phyloP scores from a whole-genome alignment of 2,888 invertebrate species.

The Cepaea hortensis region DNA sequence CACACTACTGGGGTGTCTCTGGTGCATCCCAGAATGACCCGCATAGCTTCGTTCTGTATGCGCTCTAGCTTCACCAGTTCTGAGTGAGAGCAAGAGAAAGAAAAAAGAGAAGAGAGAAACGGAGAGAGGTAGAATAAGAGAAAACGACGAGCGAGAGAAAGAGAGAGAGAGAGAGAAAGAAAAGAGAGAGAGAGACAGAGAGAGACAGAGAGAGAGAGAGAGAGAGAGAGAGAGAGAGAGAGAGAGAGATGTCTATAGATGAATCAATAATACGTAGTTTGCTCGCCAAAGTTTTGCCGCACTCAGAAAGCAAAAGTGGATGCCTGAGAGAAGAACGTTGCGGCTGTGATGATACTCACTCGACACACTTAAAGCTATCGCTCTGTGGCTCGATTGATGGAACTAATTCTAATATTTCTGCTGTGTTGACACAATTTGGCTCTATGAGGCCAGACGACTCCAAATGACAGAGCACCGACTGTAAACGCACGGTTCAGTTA shows the following conservation, averaged over 20 bases:
- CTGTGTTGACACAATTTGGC: not conserved
- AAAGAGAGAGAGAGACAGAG: not conserved
- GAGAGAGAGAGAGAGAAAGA: not conserved
- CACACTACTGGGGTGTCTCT: too few relatives aligned
- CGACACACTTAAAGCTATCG: not conserved
- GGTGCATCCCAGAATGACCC: too few relatives aligned
- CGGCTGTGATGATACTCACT: not conserved
- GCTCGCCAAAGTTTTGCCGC: not conserved
- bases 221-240: not conserved
- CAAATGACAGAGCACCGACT: too few relatives aligned
- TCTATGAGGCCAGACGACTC: not conserved
- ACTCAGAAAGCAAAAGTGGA: too few relatives aligned
- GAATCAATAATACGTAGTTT: not conserved
- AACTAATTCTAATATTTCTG: not conserved
- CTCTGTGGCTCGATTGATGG: not conserved
- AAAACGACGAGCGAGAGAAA: not conserved
- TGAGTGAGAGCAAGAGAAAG: not conserved
- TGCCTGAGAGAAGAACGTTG: too few relatives aligned
- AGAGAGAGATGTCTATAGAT: not conserved
- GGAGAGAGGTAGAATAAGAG: too few relatives aligned
- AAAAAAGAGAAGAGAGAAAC: not conserved
- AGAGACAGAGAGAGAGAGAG: not conserved
- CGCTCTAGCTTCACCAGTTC: too few relatives aligned
- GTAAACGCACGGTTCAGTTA: too few relatives aligned
- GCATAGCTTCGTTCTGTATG: too few relatives aligned